A percentile compares a stretch with the other conserved stretches of the same genome.
These are phyloP conservation scores for Echinarachnius parma DNA, from an alignment of 53 echinoderm and acorn worm genomes.

Conservation along the genomic window DNA sequence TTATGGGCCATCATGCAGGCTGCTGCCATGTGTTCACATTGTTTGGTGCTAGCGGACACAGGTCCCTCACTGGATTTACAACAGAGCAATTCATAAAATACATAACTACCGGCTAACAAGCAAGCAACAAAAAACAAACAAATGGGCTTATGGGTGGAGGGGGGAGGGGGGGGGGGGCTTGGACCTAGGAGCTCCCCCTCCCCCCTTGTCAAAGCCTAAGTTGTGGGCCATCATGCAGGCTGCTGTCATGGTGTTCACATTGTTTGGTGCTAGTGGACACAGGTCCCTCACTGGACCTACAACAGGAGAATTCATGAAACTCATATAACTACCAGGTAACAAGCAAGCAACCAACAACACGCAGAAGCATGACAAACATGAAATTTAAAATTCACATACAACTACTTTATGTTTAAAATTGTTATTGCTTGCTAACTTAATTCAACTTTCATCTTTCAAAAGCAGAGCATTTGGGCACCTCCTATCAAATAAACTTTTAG, in stretches of 20 bases:
- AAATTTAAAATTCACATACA: too few relatives aligned
- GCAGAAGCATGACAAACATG: background rate
- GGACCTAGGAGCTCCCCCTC: too few relatives aligned
- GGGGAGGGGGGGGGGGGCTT: too few relatives aligned
- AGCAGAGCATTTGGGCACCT: too few relatives aligned
- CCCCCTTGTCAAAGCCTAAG: constrained; percentile 81
- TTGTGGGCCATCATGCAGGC: constrained; percentile 91
- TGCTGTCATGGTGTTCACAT: constrained; percentile 98
- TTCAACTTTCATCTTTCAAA: too few relatives aligned
- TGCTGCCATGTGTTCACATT: constrained; percentile 99
- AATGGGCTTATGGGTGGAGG: too few relatives aligned
- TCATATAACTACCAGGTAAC: too few relatives aligned
- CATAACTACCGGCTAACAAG: too few relatives aligned
- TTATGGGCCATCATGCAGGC: constrained; percentile 90
- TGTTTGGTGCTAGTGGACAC: constrained; percentile 87
- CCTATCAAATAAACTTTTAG: too few relatives aligned
- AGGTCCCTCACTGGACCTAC: constrained; percentile 70
- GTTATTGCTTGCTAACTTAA: too few relatives aligned
- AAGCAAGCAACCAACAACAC: background rate
- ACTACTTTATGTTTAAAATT: too few relatives aligned
- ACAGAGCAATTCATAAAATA: constrained; percentile 62
- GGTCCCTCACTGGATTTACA: constrained; percentile 60
- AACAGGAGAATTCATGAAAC: background rate
- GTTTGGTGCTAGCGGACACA: constrained; percentile 87
- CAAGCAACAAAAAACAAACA: too few relatives aligned